phyloP scores from a whole-genome alignment of 2,888 invertebrate genomes.

The Sarcophaga carnaria region DNA sequence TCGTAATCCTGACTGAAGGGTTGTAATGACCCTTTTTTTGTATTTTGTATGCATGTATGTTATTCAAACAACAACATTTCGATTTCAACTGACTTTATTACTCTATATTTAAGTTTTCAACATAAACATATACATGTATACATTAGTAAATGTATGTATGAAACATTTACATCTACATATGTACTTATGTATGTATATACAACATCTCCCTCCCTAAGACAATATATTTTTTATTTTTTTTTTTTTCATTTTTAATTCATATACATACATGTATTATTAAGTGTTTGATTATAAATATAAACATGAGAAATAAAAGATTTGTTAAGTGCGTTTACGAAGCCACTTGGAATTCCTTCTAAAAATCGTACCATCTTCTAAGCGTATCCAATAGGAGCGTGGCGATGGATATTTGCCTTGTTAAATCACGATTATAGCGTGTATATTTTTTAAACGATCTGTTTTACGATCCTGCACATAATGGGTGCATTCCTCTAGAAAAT shows the following conservation, averaged over 20 bases:
- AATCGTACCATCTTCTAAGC: slow-evolving; percentile 21
- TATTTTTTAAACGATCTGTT: slow-evolving; percentile 84
- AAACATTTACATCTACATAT: too few species aligned
- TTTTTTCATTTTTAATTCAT: neutral
- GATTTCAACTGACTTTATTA: too few species aligned
- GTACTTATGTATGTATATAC: neutral
- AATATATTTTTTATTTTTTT: neutral
- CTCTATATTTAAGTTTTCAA: too few species aligned
- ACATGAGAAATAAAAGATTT: neutral
- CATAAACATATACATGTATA: too few species aligned
- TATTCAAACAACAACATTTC: too few species aligned
- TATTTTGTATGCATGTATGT: too few species aligned
- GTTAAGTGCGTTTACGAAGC: neutral
- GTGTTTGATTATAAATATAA: neutral
- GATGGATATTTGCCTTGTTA: slow-evolving; percentile 81
- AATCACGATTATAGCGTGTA: slow-evolving; percentile 83
- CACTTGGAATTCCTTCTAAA: slow-evolving; percentile 23
- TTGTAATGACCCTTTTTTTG: too few species aligned
- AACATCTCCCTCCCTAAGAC: neutral
- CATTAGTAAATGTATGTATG: too few species aligned
- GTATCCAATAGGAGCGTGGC: slow-evolving; percentile 17
- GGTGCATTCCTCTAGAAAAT: slow-evolving; percentile 90
- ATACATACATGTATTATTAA: neutral
- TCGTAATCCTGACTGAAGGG: too few species aligned
- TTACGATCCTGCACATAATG: slow-evolving; percentile 86